Base-by-base conservation (phyloP, 2,888 invertebrate genomes). In the Meteorus cinctellus region DNA sequence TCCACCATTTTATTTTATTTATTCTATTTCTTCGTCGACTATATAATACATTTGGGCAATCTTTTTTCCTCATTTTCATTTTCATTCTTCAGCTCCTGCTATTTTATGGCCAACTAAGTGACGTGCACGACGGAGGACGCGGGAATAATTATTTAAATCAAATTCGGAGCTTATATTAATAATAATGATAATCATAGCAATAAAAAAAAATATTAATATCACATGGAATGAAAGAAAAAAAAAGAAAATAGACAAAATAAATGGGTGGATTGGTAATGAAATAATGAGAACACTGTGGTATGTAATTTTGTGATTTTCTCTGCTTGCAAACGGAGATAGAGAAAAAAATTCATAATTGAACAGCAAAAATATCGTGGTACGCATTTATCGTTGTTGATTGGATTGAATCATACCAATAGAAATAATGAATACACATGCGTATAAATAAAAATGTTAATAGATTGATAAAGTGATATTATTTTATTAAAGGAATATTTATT, bases 131-230 rank as follows among this genome's bases (percentile, higher is more conserved):
- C 34, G 36, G 63, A 31, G 63, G 19, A 51, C 63, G 16, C 8
- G 27, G 29, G 48, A 34, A 72, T 72, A 72, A 72, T 72, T 65
- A 72, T 72, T 72, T 65, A 72, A 72, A 72, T 65, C n/a, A 51
- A 72, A 72, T 45, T 72, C 48, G 34, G 65, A 48, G 16, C 48
- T 48, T 48, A 48, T 48, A 48, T n/a, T n/a, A 48, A 48, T 48
- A 48, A n/a, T 48, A 12, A 14, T 45, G 12, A 45, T 45, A 48
- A 48, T n/a, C 4, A 48, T n/a, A 48, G 16, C 4, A 48, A 48
- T n/a, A 48, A 48, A 12, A 2, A 41, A 41, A 8, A 12, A 41
- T 41, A 41, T 8, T 8, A 41, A 41, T 41, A 41, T 8, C 12
- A 8, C 12, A 10, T 12, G 12, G 1, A 12, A 10, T 8, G 1